Evolutionary conservation across 1,140 invertebrate species (phyloP).

Genomic region (Psilanteris sp.): DNA sequence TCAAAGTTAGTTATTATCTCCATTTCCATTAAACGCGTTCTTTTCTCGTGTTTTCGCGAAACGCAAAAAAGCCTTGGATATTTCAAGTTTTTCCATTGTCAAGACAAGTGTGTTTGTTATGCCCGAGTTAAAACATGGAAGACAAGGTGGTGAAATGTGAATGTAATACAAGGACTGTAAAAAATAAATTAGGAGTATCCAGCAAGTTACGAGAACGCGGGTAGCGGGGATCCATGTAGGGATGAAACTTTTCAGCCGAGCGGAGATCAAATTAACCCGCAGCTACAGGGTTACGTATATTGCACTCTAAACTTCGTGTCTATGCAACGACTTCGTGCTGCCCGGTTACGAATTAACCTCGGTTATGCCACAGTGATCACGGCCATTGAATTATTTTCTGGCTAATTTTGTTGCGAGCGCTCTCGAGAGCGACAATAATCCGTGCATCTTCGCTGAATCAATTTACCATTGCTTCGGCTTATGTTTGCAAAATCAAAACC

Average conservation of each 20-base stretch:
- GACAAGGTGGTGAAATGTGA: constrained; percentile 57
- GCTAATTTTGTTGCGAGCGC: constrained; percentile 18
- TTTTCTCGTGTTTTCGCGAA: constrained; percentile 24
- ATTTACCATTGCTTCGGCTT: background rate
- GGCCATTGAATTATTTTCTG: constrained; percentile 56
- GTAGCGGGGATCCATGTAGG: constrained; percentile 34
- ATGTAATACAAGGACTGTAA: constrained; percentile 64
- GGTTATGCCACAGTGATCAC: constrained; percentile 54
- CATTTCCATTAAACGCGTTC: constrained; percentile 22
- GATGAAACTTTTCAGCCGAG: constrained; percentile 63
- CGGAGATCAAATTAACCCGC: constrained; percentile 68
- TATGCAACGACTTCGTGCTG: constrained; percentile 42
- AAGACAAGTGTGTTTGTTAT: constrained; percentile 54
- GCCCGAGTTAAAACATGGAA: constrained; percentile 49
- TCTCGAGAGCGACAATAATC: too few relatives aligned
- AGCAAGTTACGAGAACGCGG: constrained; percentile 42
- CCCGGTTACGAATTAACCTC: constrained; percentile 60
- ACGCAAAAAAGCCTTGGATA: constrained; percentile 22
- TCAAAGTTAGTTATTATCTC: constrained; percentile 48
- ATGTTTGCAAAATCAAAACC: too few relatives aligned
- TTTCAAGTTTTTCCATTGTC: constrained; percentile 49
- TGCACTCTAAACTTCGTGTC: constrained; percentile 45
- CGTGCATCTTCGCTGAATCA: background rate
- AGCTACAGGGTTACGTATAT: constrained; percentile 41
- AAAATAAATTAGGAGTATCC: constrained; percentile 67